phyloP scores from a whole-genome alignment of 2,888 invertebrate species.

The Drosophila paramelanica region DNA sequence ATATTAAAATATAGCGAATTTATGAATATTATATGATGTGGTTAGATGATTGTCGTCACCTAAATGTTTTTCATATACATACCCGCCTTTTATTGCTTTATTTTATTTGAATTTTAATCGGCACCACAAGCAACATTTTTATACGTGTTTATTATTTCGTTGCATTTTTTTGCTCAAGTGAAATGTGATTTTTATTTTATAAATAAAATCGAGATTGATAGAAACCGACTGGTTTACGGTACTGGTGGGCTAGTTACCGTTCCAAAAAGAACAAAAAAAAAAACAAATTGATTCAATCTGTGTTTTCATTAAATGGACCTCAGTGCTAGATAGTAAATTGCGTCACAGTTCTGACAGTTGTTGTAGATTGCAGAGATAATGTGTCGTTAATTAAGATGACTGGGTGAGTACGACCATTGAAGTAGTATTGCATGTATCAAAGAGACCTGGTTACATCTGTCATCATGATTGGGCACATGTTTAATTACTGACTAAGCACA shows the following conservation, averaged over 20 bases:
- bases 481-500: slow-evolving; percentile 35
- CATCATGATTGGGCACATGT: slow-evolving; percentile 27
- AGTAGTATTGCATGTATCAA: slow-evolving; percentile 2
- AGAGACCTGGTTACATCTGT: slow-evolving; percentile 14
- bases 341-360: neutral
- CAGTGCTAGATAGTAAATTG: neutral
- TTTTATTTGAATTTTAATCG: slow-evolving; percentile 37
- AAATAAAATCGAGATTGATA: slow-evolving; percentile 73
- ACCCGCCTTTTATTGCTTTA: neutral
- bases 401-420: slow-evolving; percentile 6
- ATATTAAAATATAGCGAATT: neutral
- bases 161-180: slow-evolving; percentile 73
- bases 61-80: slow-evolving; percentile 8
- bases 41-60: slow-evolving; percentile 13
- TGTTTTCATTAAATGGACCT: slow-evolving; percentile 13
- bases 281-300: slow-evolving; percentile 5
- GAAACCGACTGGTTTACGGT: slow-evolving; percentile 11
- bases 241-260: neutral
- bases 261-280: slow-evolving; percentile 1
- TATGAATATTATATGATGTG: slow-evolving; percentile 9
- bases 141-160: slow-evolving; percentile 65
- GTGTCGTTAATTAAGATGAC: slow-evolving; percentile 21
- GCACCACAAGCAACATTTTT: slow-evolving; percentile 50
- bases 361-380: neutral
- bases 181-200: slow-evolving; percentile 78